Percentiles rank a stretch among this genome's conserved stretches.
Evolutionary conservation across 2,113 vertebrate species (phyloP).

Genomic region (Formicarius rufipectus): DNA sequence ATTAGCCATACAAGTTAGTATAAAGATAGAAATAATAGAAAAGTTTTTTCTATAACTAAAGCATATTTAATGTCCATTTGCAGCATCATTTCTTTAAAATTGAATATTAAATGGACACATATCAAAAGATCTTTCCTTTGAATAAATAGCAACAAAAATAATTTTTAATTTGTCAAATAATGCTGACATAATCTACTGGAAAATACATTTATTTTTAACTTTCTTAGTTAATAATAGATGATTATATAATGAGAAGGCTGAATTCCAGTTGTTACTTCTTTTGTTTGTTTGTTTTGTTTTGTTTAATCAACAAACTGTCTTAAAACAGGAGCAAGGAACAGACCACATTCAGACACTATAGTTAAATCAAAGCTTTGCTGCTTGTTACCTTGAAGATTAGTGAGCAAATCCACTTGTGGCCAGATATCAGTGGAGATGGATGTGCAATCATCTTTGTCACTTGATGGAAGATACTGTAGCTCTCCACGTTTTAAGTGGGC

Average conservation of each 20-base stretch:
- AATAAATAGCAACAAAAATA: background rate
- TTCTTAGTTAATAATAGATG: background rate
- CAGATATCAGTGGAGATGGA: background rate
- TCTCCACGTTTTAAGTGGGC: background rate
- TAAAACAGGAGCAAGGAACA: background rate
- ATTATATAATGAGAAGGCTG: background rate
- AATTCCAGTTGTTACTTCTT: background rate
- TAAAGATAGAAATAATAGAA: background rate
- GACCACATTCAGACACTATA: background rate
- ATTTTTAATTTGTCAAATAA: slow-evolving; percentile 4
- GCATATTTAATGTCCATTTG: background rate
- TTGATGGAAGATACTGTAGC: background rate
- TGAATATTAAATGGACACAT: background rate
- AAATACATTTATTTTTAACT: background rate
- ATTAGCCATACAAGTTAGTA: background rate
- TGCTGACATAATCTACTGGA: background rate
- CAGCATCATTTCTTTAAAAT: slow-evolving; percentile 10
- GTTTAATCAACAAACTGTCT: background rate
- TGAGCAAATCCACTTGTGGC: background rate
- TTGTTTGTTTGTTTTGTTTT: background rate
- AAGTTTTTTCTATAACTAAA: slow-evolving; percentile 24
- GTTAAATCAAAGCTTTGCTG: background rate
- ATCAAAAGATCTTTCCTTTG: background rate
- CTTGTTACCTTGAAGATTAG: background rate
- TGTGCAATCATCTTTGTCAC: background rate